Evolutionary conservation across 2,113 vertebrate species (phyloP), one percentile per base, ranked within the genome.

Genomic region (Trochalopteron elliotii): DNA sequence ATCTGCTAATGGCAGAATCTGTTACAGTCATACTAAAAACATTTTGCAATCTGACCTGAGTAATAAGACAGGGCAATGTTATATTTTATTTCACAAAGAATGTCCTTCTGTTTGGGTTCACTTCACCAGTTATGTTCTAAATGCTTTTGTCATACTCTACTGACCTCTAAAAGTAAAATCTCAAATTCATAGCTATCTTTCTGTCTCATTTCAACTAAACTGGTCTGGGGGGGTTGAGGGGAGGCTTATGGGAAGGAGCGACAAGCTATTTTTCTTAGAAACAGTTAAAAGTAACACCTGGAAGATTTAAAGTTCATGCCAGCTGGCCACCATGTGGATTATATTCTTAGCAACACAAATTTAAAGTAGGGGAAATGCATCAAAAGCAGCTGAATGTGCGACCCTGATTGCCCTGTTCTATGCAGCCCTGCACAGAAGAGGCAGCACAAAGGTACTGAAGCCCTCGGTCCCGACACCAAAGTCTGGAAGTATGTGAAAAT

Each of bases 1-100:
- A 7, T 44, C 47, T 86, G 35, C 92, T 95, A 70, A 86, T 67
- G 87, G 56, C 39, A 84, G 47, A 45, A 63, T 83, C 44, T 78
- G 21, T 74, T 52, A 65, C 17, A 47, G 45, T 77, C 50, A 77
- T 59, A 57, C 19, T 33, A 52, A 85, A 91, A 94, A 16, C 14
- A 21, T 79, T 70, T 52, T 72, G 15, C 45, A 47, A 3, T 55
- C 39, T 87, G 30, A 67, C 44, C 71, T 55, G 59, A 83, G 22
- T 40, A 81, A 56, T 78, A 93, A 63, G 7, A 52, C 35, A 71
- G 27, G 68, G 14, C 10, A 68, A 24, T 40, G n/a, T 30, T 93
- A 69, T 28, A 0, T 59, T 23, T 61, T 95, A 15, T 44, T 81
- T 75, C 39, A 39, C 22, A 56, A 83, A 90, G 15, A 52, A 87